Evolutionary conservation across 2,797 vertebrate genomes (phyloP), one percentile per base, ranked within the genome.

Genomic region (Chloroceryle inda): DNA sequence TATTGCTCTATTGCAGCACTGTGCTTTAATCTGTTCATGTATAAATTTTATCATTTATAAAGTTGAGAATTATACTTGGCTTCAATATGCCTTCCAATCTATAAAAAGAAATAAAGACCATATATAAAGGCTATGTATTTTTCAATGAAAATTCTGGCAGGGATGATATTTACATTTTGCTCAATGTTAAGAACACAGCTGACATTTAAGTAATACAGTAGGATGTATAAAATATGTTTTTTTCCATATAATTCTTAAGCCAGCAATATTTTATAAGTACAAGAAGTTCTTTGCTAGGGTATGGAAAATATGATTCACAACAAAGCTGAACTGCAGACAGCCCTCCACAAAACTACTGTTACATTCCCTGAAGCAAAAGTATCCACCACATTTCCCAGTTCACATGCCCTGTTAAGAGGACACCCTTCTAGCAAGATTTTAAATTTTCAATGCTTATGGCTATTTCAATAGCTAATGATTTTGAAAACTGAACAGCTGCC

Each of bases 161-260:
- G 29, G 63, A 68, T 33, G 33, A 61, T 94, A 88, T 94, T 95
- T 94, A 94, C 85, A 81, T 88, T 94, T 94, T 86, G 49, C 33
- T 94, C 73, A 69, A 40, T 14, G 23, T 83, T 92, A 92, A 69
- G 76, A 91, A 91, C 66, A 91, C 47, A 84, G 59, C 2, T 92
- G 94, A 95, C 95, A 95, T 92, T 96, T 96, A 92, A 95, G 58
- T 81, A 96, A 92, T 55, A 92, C 53, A 89, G 94, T 72, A 92
- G 82, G 47, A 94, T 80, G 35, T 75, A 93, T 91, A 92, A 95
- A 95, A 90, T 83, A 94, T 26, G 3, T 68, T 62, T 89, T 89
- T 88, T 92, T 85, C 87, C 85, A 94, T 59, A 35, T 69, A 94
- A 86, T 91, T 94, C 91, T 89, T 84, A 94, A 91, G 85, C 69